phyloP scores from a whole-genome alignment of 35 echinoderm and acorn worm genomes.

The Patiria miniata region DNA sequence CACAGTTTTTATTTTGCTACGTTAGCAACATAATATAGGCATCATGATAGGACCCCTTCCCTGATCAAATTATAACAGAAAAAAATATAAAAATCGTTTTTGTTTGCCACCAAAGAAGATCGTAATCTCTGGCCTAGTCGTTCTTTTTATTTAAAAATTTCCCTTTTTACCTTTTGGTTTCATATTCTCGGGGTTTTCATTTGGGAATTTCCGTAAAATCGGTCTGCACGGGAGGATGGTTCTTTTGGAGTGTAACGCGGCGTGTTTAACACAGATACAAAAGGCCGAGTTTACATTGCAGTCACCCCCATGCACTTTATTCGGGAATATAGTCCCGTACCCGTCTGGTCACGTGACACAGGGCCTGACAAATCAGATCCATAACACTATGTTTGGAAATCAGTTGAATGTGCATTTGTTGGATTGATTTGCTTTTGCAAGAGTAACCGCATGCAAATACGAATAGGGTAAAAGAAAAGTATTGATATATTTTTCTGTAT shows the following conservation, averaged over 20 bases:
- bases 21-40: too few species aligned
- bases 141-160: not conserved
- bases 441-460: too few species aligned
- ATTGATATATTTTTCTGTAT: too few species aligned
- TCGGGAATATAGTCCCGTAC: not conserved
- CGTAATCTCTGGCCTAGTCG: not conserved
- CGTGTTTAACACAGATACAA: slow-evolving; percentile 2
- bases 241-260: not conserved
- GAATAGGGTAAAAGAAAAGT: too few species aligned
- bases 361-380: too few species aligned
- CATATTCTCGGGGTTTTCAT: not conserved
- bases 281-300: not conserved
- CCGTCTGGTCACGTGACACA: not conserved
- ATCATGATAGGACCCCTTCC: too few species aligned
- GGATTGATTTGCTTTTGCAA: too few species aligned
- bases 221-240: not conserved
- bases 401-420: too few species aligned
- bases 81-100: not conserved
- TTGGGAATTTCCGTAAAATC: not conserved
- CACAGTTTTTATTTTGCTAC: too few species aligned
- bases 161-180: too few species aligned
- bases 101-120: not conserved
- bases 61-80: not conserved
- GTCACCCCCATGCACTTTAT: not conserved
- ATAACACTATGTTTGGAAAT: too few species aligned